These are phyloP conservation scores for Laticauda laticaudata DNA, from an alignment of 2,113 vertebrate species.

Conservation along the genomic window DNA sequence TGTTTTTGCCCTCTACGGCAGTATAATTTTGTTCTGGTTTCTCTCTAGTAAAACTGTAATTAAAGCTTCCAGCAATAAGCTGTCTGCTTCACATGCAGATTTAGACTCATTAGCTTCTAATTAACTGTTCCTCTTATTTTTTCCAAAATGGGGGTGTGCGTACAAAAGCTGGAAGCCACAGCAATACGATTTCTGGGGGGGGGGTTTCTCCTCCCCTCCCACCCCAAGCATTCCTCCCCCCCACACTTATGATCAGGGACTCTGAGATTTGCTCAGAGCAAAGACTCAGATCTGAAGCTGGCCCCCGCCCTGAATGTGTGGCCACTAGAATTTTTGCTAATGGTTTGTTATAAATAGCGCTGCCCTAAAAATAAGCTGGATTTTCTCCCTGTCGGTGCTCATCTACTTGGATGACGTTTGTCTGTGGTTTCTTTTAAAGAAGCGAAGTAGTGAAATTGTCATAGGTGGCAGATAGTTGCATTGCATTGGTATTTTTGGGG, in stretches of 20 bases:
- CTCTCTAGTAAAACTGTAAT: constrained; percentile 10
- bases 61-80: constrained; percentile 11
- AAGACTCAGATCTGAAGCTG: neutral
- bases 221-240: neutral
- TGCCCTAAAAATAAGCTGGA: neutral
- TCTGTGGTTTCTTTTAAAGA: neutral
- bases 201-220: neutral
- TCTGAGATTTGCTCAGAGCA: neutral
- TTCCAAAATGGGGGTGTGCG: neutral
- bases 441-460: neutral
- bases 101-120: constrained; percentile 35
- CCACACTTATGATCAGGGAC: neutral
- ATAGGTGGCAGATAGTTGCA: neutral
- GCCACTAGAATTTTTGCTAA: neutral
- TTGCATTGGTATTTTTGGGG: neutral
- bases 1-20: fast-evolving
- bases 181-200: neutral
- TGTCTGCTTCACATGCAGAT: constrained; percentile 9
- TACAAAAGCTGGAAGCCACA: neutral
- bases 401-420: neutral
- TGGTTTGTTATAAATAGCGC: neutral
- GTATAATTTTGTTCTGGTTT: neutral
- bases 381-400: neutral
- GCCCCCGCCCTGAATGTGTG: neutral
- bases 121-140: constrained; percentile 3